A percentile compares a stretch with the other conserved stretches of the same genome.
These are phyloP conservation scores for Lingula anatina DNA, from an alignment of 2,888 invertebrate species.

Conservation along the genomic window DNA sequence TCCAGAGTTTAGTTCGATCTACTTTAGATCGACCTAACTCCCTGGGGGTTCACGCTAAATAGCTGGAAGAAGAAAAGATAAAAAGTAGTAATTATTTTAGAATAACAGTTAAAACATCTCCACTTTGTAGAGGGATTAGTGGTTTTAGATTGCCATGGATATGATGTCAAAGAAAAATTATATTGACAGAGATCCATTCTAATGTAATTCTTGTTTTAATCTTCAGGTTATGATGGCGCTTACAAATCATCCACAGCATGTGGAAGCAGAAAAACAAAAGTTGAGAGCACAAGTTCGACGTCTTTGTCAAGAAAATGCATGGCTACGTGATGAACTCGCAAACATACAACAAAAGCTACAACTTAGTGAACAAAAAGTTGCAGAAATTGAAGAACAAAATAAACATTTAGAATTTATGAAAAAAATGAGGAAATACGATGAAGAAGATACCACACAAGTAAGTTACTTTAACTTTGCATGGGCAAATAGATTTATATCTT, in stretches of 20 bases:
- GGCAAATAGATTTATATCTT: too few relatives aligned
- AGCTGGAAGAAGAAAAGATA: too few relatives aligned
- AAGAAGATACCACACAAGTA: slow-evolving; percentile 38
- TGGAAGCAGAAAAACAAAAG: slow-evolving; percentile 99
- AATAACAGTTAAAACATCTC: too few relatives aligned
- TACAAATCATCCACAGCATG: slow-evolving; percentile 82
- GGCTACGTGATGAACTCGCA: slow-evolving; percentile 96
- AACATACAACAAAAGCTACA: slow-evolving; percentile 91
- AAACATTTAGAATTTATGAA: slow-evolving; percentile 97
- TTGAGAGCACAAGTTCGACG: slow-evolving; percentile 94
- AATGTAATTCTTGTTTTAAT: too few relatives aligned
- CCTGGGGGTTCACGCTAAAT: too few relatives aligned
- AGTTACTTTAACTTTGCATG: too few relatives aligned
- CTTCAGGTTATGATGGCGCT: slow-evolving; percentile 90
- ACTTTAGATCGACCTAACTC: too few relatives aligned
- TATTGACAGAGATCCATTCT: too few relatives aligned
- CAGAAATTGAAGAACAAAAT: slow-evolving; percentile 95
- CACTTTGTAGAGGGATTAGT: too few relatives aligned
- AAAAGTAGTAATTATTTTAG: too few relatives aligned
- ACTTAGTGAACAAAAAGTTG: slow-evolving; percentile 86
- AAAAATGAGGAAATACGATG: slow-evolving; percentile 74
- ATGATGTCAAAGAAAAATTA: neutral
- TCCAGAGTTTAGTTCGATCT: too few relatives aligned
- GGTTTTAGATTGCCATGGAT: too few relatives aligned
- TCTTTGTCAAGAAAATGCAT: slow-evolving; percentile 95